Evolutionary conservation across 2,797 vertebrate genomes (phyloP).

Genomic region (Phataginus tetradactyla): DNA sequence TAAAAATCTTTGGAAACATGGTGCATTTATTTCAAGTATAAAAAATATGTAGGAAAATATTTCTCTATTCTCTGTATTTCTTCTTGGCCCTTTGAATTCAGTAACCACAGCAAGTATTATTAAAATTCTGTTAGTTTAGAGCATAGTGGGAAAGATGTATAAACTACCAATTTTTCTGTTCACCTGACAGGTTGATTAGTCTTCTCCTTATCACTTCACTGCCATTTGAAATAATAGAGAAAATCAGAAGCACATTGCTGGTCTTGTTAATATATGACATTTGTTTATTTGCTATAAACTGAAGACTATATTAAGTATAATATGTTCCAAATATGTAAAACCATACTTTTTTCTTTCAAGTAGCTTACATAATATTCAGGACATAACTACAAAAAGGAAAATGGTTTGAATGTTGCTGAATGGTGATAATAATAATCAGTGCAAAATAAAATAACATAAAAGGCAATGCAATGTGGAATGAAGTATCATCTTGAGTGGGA

Average conservation of each 20-base stretch:
- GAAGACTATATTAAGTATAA: neutral
- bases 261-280: neutral
- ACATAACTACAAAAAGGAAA: neutral
- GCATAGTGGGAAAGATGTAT: neutral
- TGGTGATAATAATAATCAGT: neutral
- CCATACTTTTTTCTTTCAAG: neutral
- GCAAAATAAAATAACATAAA: neutral
- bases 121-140: neutral
- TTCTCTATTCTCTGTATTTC: neutral
- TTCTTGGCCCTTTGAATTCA: neutral
- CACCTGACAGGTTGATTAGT: neutral
- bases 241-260: neutral
- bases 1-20: neutral
- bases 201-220: neutral
- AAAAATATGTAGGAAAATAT: neutral
- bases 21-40: neutral
- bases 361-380: neutral
- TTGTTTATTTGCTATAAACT: neutral
- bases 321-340: neutral
- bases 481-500: neutral
- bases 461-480: neutral
- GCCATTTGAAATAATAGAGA: slow-evolving; percentile 12
- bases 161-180: neutral
- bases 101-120: neutral
- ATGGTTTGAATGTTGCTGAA: neutral